These are phyloP conservation scores for Polypterus bichir DNA, from an alignment of 2,113 vertebrate species.

Conservation along the genomic window DNA sequence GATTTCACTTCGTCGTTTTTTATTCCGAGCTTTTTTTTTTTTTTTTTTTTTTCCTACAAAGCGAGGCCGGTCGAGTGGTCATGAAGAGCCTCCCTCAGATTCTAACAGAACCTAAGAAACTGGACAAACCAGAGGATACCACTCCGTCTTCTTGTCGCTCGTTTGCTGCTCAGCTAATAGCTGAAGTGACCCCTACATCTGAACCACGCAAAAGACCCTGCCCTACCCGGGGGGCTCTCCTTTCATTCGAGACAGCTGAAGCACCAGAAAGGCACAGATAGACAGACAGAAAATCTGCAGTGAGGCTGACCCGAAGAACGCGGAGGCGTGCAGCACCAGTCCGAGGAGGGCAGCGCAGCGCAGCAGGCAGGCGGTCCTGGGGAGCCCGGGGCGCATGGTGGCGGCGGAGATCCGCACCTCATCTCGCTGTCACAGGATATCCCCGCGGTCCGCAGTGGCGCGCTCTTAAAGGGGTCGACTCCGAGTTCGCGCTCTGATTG, in stretches of 20 bases:
- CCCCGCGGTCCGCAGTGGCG: constrained; percentile 34
- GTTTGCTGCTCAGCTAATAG: neutral
- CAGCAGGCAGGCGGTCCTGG: constrained; percentile 57
- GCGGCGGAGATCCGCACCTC: constrained; percentile 60
- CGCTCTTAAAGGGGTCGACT: constrained; percentile 42
- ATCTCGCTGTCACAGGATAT: constrained; percentile 60
- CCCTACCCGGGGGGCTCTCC: neutral
- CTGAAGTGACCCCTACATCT: neutral
- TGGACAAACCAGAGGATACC: neutral
- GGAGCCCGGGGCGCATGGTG: constrained; percentile 75
- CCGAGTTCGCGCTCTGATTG: constrained; percentile 24
- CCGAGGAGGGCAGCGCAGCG: constrained; percentile 57
- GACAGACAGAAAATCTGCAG: neutral
- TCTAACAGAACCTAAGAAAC: too few species aligned
- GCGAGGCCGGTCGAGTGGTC: too few species aligned
- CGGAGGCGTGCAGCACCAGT: constrained; percentile 56
- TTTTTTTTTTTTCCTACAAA: too few species aligned
- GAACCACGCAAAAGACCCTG: neutral
- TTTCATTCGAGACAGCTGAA: neutral
- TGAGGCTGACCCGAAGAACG: constrained; percentile 84
- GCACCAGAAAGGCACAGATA: neutral
- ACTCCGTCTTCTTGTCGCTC: neutral
- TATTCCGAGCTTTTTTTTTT: too few species aligned
- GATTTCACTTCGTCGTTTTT: too few species aligned
- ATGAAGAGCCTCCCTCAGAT: neutral